Conservation (phyloP, 2,888 invertebrate genomes). For the Temnothorax unifasciatus region DNA sequence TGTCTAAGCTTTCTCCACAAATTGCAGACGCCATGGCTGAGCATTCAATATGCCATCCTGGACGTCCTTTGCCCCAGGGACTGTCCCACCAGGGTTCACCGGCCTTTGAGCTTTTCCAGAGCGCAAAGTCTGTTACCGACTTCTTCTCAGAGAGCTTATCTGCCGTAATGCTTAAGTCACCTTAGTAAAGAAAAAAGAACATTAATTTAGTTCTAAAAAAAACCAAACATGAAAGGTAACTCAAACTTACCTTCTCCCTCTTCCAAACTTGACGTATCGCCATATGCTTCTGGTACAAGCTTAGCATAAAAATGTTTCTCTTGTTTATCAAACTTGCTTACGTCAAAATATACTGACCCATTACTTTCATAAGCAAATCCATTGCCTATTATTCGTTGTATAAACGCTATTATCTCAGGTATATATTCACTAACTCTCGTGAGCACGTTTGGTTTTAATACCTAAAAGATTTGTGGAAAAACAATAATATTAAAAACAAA, state of each 20-base stretch:
- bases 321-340: constrained; percentile 93
- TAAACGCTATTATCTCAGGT: constrained; percentile 96
- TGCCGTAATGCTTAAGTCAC: constrained; percentile 89
- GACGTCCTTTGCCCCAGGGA: constrained; percentile 98
- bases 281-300: constrained; percentile 99
- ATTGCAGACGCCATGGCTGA: constrained; percentile 98
- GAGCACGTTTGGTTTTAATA: constrained; percentile 96
- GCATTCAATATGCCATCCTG: constrained; percentile 99
- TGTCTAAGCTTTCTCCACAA: constrained; percentile 95
- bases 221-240: not conserved
- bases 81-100: constrained; percentile 99
- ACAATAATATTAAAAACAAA: constrained; percentile 88
- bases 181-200: constrained; percentile 77
- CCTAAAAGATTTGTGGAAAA: constrained; percentile 87
- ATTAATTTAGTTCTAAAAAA: constrained; percentile 1
- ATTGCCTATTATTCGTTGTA: constrained; percentile 96
- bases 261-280: constrained; percentile 95
- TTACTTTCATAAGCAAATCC: constrained; percentile 96
- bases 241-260: constrained; percentile 93
- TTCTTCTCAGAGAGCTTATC: constrained; percentile 92
- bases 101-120: constrained; percentile 99
- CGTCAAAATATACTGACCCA: constrained; percentile 99
- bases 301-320: constrained; percentile 98
- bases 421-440: constrained; percentile 99
- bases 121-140: constrained; percentile 97